A percentile compares a stretch with the other conserved stretches of the same genome.
Conservation (phyloP, 2,888 invertebrate species). For the Apodemia mormo region DNA sequence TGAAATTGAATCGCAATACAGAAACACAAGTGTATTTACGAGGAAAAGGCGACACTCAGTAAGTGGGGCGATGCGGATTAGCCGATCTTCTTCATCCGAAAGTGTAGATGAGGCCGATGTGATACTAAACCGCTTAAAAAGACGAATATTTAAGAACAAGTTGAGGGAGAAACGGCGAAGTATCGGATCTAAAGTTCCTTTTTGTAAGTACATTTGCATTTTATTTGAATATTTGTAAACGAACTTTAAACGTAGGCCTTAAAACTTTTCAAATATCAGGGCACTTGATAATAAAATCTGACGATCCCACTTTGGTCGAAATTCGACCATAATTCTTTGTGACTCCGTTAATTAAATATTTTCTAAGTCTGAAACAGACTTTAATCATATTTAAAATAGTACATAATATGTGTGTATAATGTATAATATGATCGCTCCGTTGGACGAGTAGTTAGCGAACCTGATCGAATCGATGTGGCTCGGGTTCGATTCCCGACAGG, state of each 20-base stretch:
- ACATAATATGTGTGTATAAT: too few species aligned
- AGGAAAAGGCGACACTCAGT: constrained; percentile 67
- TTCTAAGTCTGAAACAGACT: too few species aligned
- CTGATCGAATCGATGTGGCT: too few species aligned
- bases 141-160: constrained; percentile 77
- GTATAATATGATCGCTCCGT: too few species aligned
- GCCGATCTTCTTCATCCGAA: constrained; percentile 73
- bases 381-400: too few species aligned
- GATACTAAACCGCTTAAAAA: constrained; percentile 72
- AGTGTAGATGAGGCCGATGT: constrained; percentile 78
- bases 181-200: constrained; percentile 58
- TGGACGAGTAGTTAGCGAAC: too few species aligned
- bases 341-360: too few species aligned
- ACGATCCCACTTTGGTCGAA: too few species aligned
- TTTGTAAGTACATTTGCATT: constrained; percentile 53
- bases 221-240: constrained; percentile 17
- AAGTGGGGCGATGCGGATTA: constrained; percentile 53
- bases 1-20: constrained; percentile 60
- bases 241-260: not conserved
- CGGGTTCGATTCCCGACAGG: too few species aligned
- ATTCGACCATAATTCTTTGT: too few species aligned
- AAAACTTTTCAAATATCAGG: not conserved
- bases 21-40: constrained; percentile 49
- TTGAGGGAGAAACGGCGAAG: constrained; percentile 69
- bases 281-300: too few species aligned